These are phyloP conservation scores for Chloroceryle inda DNA, from an alignment of 2,797 vertebrate species.

Conservation along the genomic window DNA sequence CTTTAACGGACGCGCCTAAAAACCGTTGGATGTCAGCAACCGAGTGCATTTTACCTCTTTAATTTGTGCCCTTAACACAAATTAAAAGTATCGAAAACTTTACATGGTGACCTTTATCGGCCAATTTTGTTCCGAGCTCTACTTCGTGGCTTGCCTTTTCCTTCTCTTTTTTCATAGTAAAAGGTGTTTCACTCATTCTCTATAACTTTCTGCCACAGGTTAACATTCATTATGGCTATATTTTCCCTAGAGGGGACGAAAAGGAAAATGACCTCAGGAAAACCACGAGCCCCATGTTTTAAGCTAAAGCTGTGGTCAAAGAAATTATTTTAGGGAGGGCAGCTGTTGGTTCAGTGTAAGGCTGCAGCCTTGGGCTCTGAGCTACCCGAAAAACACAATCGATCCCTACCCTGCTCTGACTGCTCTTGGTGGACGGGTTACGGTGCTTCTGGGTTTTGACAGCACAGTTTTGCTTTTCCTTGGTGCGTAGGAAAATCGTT, in stretches of 20 bases:
- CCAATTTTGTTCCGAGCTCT: fast-evolving
- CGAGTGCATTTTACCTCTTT: background rate
- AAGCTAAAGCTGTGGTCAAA: background rate
- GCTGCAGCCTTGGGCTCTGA: no score
- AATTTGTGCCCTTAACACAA: fast-evolving
- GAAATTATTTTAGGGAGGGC: background rate
- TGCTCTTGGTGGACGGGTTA: fast-evolving
- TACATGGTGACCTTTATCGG: fast-evolving
- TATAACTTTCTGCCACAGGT: fast-evolving
- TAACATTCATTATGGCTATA: fast-evolving
- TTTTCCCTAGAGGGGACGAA: background rate
- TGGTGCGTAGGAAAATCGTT: constrained; percentile 81
- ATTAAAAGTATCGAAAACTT: background rate
- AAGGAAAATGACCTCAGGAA: background rate
- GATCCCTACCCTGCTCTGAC: background rate
- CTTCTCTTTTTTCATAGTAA: fast-evolving
- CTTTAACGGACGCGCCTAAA: background rate
- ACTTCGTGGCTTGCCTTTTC: no score
- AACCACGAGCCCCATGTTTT: fast-evolving
- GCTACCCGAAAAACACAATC: background rate
- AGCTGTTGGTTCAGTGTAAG: no score
- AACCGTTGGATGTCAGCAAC: background rate
- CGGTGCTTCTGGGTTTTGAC: background rate
- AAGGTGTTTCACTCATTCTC: fast-evolving
- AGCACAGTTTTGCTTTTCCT: background rate